Base-by-base conservation (phyloP, 2,797 vertebrate genomes). In the Ptychobarbus kaznakovi region DNA sequence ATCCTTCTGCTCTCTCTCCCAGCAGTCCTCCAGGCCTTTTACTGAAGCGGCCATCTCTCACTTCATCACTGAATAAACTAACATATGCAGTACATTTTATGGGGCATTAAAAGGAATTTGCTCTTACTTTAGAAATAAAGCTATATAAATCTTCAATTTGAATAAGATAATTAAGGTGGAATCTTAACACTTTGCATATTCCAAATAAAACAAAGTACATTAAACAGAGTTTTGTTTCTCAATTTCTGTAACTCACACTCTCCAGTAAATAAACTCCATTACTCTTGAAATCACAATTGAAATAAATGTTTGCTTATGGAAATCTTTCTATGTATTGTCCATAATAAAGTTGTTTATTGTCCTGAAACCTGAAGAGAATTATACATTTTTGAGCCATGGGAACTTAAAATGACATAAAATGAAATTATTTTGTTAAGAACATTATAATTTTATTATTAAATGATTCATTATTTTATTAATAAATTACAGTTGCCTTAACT, bases 1-100 rank as follows among this genome's bases (percentile, higher is more conserved):
- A 61, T 86, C 82, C 25, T 84, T 25, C 58, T 88, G 20, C 77
- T 87, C 32, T 81, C 79, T 51, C 8, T 89, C 69, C 13, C 38
- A 66, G 51, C 40, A 46, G 15, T 88, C 40, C 28, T 86, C 8
- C 86, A 84, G 42, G 49, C n/a, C 3, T 46, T 85, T 16, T 72
- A 22, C 80, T 85, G 63, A 72, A 68, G 44, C 44, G 32, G 56
- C 58, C 1, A 44, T 58, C 74, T 42, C 12, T 44, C 13, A 56
- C 20, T 40, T 40, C 20, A 42, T 51, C n/a, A 53, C 22, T 7
- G 2, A 81, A 35, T 18, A 5, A 38, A 42, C 40, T 42, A 40
- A 9, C n/a, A 16, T 11, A 80, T 65, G 44, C 6, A 53, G 44
- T 40, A 70, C 32, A 44, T 53, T 80, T 15, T n/a, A 10, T 53